Evolutionary conservation across 2,888 invertebrate genomes (phyloP), one percentile per base, ranked within the genome.

Genomic region (Suillia variegata): DNA sequence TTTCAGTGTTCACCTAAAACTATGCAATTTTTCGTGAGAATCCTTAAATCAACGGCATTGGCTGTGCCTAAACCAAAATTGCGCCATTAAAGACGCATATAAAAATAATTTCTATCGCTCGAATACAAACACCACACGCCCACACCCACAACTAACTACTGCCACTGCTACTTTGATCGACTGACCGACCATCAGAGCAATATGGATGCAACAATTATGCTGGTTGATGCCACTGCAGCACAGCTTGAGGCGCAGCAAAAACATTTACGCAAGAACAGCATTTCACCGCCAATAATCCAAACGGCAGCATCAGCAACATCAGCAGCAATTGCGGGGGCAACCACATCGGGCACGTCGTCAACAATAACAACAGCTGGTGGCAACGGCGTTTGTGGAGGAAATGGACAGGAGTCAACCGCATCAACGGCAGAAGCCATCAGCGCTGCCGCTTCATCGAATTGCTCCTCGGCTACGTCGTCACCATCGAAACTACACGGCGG

Each of bases 141-240:
- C n/a, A n/a, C n/a, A n/a, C n/a, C n/a, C n/a, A n/a, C n/a, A n/a
- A n/a, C n/a, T n/a, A n/a, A n/a, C n/a, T n/a, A n/a, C n/a, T n/a
- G n/a, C n/a, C n/a, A n/a, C n/a, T n/a, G n/a, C n/a, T n/a, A n/a
- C n/a, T n/a, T n/a, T n/a, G n/a, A n/a, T n/a, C n/a, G n/a, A n/a
- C n/a, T n/a, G n/a, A n/a, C n/a, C n/a, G n/a, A n/a, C n/a, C n/a
- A n/a, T n/a, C n/a, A n/a, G n/a, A 31, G 12, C 26, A 72, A 64
- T 62, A 79, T 79, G 79, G 78, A 80, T 66, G 70, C 69, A 56
- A 73, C 70, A 65, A 68, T 79, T 66, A 71, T 79, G 75, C 71
- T 77, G 56, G 67, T 74, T 65, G 75, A 76, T 63, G 74, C 67
- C 38, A 63, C 65, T 56, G 52, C 57, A 42, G 63, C 67, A 59